Evolutionary conservation across 2,113 vertebrate species (phyloP), one percentile per base, ranked within the genome.

Genomic region (Myotis brandtii): DNA sequence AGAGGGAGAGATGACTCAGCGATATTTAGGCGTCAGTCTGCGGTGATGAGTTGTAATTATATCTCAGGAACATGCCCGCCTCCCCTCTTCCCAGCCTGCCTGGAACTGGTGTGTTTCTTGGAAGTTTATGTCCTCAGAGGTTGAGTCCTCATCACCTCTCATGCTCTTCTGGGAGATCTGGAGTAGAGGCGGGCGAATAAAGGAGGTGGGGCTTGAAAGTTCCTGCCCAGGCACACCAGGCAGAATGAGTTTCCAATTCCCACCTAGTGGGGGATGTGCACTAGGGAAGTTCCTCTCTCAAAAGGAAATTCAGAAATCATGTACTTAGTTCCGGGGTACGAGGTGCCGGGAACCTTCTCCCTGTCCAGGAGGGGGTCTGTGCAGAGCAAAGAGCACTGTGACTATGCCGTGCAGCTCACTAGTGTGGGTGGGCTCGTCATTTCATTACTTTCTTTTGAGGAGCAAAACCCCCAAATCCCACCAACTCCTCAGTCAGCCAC

Each of bases 221-320:
- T 20, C 34, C 40, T 66, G 23, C 30, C 37, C 20, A 4, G 6
- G 34, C 40, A 34, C 13, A 9, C 59, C 2, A 21, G 46, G 4
- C 67, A 37, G 62, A 64, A 13, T 9, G 52, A 52, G n/a, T 18
- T 59, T 67, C 46, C 11, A 12, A 6, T n/a, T 80, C 64, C 43
- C 54, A 43, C 50, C 2, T 21, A 2, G 40, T 12, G 16, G 1
- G 8, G 46, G 2, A 14, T 4, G 0, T 54, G 11, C 52, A 32
- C 46, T 62, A 54, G 43, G 37, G 40, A 75, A 67, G 16, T 46
- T 43, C 2, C 20, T 77, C 14, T 75, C 8, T 81, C 20, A n/a
- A 34, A 27, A 62, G 50, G 30, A 79, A 20, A 46, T 62, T 6
- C 27, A 30, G 9, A 48, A 12, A 23, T 14, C 43, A 8, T 25